Evolutionary conservation across 2,797 vertebrate genomes (phyloP).

Genomic region (Cheirogaleus major): DNA sequence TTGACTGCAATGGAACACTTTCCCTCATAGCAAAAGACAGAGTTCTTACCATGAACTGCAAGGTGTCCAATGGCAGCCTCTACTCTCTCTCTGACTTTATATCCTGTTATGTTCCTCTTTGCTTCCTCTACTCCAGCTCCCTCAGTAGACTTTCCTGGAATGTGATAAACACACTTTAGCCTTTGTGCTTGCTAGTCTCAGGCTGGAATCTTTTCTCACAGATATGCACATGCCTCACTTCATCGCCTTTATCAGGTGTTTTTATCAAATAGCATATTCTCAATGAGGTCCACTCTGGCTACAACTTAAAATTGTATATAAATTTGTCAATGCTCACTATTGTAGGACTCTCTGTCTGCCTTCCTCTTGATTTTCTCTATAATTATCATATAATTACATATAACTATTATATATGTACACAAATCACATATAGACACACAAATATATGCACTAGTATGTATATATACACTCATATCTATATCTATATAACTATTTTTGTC

Average conservation of each 20-base stretch:
- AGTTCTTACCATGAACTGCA: background rate
- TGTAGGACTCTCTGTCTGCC: background rate
- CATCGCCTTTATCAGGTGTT: background rate
- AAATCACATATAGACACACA: background rate
- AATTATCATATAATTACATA: background rate
- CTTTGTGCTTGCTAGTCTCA: background rate
- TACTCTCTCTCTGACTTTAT: background rate
- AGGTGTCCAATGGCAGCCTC: background rate
- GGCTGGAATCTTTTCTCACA: background rate
- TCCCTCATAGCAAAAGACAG: background rate
- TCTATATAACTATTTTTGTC: background rate
- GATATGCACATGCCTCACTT: background rate
- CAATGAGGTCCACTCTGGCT: background rate
- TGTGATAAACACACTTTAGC: background rate
- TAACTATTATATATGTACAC: background rate
- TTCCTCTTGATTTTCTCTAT: background rate
- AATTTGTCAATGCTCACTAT: background rate
- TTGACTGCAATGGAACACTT: background rate
- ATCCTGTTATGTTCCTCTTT: background rate
- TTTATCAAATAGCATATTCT: background rate
- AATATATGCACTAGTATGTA: background rate
- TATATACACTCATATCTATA: background rate
- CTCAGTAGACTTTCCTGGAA: background rate
- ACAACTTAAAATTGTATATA: background rate
- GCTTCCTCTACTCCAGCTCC: background rate